These are phyloP conservation scores for Apogon talboti DNA, from an alignment of 2,797 vertebrate genomes.

Conservation along the genomic window DNA sequence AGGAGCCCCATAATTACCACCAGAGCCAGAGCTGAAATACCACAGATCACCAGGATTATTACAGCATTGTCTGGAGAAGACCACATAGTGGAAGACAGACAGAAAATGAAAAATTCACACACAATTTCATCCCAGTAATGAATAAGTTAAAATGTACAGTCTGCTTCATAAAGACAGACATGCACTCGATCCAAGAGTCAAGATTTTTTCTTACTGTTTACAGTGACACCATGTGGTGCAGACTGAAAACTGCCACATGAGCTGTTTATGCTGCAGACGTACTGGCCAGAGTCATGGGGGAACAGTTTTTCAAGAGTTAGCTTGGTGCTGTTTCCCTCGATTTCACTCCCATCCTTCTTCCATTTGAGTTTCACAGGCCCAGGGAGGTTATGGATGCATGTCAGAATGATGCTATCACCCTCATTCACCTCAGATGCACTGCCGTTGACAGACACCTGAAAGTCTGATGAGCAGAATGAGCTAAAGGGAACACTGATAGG, in stretches of 20 bases:
- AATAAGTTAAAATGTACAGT: background rate
- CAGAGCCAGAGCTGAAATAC: slow-evolving; percentile 52
- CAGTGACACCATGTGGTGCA: background rate
- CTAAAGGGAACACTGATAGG: background rate
- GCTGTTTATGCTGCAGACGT: slow-evolving; percentile 46
- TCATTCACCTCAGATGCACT: rapidly evolving
- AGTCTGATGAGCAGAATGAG: slow-evolving; percentile 30
- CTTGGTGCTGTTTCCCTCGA: rapidly evolving
- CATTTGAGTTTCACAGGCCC: slow-evolving; percentile 24
- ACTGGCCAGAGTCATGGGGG: rapidly evolving
- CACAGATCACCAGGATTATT: slow-evolving; percentile 64
- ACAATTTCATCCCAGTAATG: background rate
- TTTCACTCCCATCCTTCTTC: rapidly evolving
- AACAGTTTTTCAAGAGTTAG: rapidly evolving
- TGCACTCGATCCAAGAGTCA: background rate
- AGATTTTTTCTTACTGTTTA: slow-evolving; percentile 44
- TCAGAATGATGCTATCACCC: slow-evolving; percentile 12
- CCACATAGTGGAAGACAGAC: slow-evolving; percentile 12
- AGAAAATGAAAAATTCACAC: background rate
- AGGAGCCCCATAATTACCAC: slow-evolving; percentile 46
- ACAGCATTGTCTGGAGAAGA: background rate
- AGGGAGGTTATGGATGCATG: slow-evolving; percentile 44
- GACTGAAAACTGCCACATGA: slow-evolving; percentile 9
- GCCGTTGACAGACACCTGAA: slow-evolving; percentile 22
- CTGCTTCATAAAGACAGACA: background rate